phyloP scores from a whole-genome alignment of 2,797 vertebrate species.

The Cossypha niveicapilla region DNA sequence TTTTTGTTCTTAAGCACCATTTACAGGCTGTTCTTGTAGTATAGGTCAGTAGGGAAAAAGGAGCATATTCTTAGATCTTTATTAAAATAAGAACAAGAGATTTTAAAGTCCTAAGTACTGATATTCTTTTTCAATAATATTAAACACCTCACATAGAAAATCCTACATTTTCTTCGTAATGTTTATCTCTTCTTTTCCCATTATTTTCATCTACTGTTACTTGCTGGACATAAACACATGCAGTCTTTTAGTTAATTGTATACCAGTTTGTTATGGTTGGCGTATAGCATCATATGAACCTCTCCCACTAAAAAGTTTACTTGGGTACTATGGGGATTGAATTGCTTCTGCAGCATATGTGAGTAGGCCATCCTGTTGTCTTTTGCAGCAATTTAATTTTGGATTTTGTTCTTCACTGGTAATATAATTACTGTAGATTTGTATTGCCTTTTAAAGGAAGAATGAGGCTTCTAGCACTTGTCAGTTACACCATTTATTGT shows the following conservation, averaged over 20 bases:
- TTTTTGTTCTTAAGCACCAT: not conserved
- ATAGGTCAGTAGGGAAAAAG: not conserved
- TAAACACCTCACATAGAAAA: not conserved
- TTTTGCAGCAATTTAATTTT: not conserved
- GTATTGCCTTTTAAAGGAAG: not conserved
- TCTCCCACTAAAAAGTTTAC: not conserved
- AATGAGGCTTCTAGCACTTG: not conserved
- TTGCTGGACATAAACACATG: not conserved
- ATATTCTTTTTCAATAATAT: not conserved
- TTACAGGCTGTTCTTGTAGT: not conserved
- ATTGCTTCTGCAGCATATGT: not conserved
- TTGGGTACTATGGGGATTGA: not conserved
- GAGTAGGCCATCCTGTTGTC: not conserved
- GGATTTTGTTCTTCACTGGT: not conserved
- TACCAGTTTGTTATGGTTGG: not conserved
- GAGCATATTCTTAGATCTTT: not conserved
- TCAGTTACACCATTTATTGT: not conserved
- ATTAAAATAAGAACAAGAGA: not conserved
- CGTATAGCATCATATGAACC: not conserved
- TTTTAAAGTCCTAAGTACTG: not conserved
- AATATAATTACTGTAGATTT: not conserved
- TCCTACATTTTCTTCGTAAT: not conserved
- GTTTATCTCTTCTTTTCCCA: not conserved
- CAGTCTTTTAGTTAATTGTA: not conserved
- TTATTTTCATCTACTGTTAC: not conserved